Conservation (phyloP, 2,113 vertebrate species). For the Pedetes capensis region DNA sequence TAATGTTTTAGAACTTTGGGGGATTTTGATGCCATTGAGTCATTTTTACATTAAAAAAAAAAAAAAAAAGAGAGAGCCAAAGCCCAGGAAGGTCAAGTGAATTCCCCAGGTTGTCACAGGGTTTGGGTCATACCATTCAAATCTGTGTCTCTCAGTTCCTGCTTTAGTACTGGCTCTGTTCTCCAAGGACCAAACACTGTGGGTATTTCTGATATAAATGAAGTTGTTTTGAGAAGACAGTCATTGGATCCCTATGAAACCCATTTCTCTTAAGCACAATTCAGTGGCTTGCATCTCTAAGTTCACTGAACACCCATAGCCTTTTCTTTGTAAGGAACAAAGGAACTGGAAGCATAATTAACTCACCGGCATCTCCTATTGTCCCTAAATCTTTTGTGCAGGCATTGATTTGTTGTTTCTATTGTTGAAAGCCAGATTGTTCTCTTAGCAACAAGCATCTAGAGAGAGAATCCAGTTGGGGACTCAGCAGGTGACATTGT, state of each 20-base stretch:
- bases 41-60: background rate
- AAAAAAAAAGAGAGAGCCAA: no score
- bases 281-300: background rate
- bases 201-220: constrained; percentile 12
- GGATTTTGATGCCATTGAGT: background rate
- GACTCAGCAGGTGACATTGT: background rate
- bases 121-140: no score
- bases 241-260: background rate
- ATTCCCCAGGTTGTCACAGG: background rate
- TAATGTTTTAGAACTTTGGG: background rate
- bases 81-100: background rate
- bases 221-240: constrained; percentile 6
- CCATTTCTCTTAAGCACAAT: background rate
- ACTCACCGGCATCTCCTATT: constrained; percentile 54
- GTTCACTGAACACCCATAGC: background rate
- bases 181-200: background rate
- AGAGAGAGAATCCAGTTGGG: background rate
- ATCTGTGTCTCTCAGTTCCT: background rate
- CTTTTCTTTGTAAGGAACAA: constrained; percentile 56
- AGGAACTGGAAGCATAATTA: constrained; percentile 31
- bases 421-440: constrained; percentile 48
- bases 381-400: constrained; percentile 51
- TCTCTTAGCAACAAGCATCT: constrained; percentile 43
- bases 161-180: background rate
- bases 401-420: constrained; percentile 38